Percentiles rank a stretch among this genome's conserved stretches.
These are phyloP conservation scores for Drosophila bocqueti DNA, from an alignment of 1,140 invertebrate genomes.

Conservation along the genomic window DNA sequence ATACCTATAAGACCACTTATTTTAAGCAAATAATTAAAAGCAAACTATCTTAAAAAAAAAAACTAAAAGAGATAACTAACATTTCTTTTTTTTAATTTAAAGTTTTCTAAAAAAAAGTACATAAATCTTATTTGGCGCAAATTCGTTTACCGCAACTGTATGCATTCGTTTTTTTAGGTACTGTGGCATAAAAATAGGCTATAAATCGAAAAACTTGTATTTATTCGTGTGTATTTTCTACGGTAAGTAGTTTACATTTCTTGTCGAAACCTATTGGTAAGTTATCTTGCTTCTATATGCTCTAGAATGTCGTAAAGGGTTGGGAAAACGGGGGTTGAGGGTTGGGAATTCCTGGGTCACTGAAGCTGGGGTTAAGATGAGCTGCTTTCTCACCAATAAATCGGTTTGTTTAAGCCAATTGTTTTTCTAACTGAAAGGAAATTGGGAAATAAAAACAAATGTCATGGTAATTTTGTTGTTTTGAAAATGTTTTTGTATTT, in stretches of 20 bases:
- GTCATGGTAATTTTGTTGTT: conserved; percentile 61
- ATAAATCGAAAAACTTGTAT: conserved; percentile 29
- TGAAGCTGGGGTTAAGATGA: not conserved
- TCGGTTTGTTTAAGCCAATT: conserved; percentile 57
- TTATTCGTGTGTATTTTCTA: conserved; percentile 4
- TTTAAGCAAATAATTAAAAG: not conserved
- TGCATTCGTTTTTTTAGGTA: conserved; percentile 48
- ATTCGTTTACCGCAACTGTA: not conserved
- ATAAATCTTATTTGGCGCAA: not conserved
- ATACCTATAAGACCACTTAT: not conserved
- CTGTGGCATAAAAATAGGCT: conserved; percentile 59
- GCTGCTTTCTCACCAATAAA: conserved; percentile 13
- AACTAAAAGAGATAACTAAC: not conserved
- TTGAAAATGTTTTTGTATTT: conserved; percentile 71
- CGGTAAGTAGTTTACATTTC: conserved; percentile 25
- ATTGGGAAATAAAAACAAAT: conserved; percentile 72
- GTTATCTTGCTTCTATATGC: conserved; percentile 13
- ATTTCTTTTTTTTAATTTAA: not conserved
- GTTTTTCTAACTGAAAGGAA: conserved; percentile 48
- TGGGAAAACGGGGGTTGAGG: not conserved
- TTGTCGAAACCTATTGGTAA: conserved; percentile 63
- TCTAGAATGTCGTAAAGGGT: not conserved
- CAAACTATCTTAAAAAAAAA: too few species aligned
- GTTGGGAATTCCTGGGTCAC: not conserved
- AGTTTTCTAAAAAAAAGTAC: not conserved